Conservation (phyloP, 1,140 invertebrate species). For the Zaprionus davidi region DNA sequence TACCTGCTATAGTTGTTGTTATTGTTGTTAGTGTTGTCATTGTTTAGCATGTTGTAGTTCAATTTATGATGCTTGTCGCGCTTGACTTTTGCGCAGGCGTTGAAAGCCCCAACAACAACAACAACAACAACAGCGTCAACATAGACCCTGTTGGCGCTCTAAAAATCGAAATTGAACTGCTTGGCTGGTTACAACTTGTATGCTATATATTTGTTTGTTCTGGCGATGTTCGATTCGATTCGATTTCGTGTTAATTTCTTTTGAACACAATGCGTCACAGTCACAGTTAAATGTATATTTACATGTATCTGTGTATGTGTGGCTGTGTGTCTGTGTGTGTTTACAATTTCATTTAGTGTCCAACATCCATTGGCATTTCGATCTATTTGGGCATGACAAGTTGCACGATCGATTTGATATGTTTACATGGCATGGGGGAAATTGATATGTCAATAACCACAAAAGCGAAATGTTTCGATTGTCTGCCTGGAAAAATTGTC, state of each 20-base stretch:
- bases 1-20: slow-evolving; percentile 51
- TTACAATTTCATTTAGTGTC: slow-evolving; percentile 81
- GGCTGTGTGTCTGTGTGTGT: slow-evolving; percentile 44
- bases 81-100: slow-evolving; percentile 80
- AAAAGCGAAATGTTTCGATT: slow-evolving; percentile 30
- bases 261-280: slow-evolving; percentile 74
- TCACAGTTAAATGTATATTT: slow-evolving; percentile 35
- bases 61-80: slow-evolving; percentile 77
- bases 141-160: slow-evolving; percentile 45
- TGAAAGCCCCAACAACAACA: slow-evolving; percentile 70
- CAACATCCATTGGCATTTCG: slow-evolving; percentile 61
- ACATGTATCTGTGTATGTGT: slow-evolving; percentile 25
- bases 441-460: slow-evolving; percentile 73
- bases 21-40: slow-evolving; percentile 48
- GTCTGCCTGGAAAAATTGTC: slow-evolving; percentile 11
- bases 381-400: slow-evolving; percentile 76
- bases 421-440: slow-evolving; percentile 66
- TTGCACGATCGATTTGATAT: slow-evolving; percentile 76
- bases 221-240: slow-evolving; percentile 62
- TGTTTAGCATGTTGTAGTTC: slow-evolving; percentile 80
- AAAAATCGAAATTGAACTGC: slow-evolving; percentile 69
- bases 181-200: slow-evolving; percentile 43
- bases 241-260: slow-evolving; percentile 75
- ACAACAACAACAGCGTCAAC: slow-evolving; percentile 25
- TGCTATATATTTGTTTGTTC: slow-evolving; percentile 26